A percentile compares a stretch with the other conserved stretches of the same genome.
These are phyloP conservation scores for Lagria hirta DNA, from an alignment of 2,888 invertebrate genomes.

Conservation along the genomic window DNA sequence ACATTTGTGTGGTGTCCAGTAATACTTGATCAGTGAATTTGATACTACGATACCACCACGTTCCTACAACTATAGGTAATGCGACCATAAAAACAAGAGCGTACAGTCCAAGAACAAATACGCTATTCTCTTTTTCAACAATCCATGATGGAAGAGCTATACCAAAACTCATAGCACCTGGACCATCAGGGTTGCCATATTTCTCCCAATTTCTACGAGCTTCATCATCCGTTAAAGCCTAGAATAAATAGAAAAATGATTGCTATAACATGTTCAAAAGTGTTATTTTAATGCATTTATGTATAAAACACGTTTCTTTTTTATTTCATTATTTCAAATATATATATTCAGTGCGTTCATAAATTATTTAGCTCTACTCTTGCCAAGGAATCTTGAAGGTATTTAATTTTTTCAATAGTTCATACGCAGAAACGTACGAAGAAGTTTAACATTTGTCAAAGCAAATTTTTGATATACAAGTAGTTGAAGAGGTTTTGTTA, in stretches of 20 bases:
- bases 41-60: conserved; percentile 99
- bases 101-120: conserved; percentile 95
- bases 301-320: too few relatives aligned
- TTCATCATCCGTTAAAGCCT: conserved; percentile 96
- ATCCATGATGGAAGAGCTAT: conserved; percentile 99
- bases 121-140: conserved; percentile 98
- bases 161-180: conserved; percentile 98
- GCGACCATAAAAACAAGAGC: conserved; percentile 98
- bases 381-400: too few relatives aligned
- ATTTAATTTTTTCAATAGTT: too few relatives aligned
- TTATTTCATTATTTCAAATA: too few relatives aligned
- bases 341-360: too few relatives aligned
- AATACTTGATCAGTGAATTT: conserved; percentile 96
- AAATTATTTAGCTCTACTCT: too few relatives aligned
- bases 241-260: conserved; percentile 32
- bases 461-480: too few relatives aligned
- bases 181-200: conserved; percentile 99
- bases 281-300: too few relatives aligned
- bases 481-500: too few relatives aligned
- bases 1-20: conserved; percentile 95
- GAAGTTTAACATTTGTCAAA: too few relatives aligned
- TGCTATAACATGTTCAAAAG: too few relatives aligned
- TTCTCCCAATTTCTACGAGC: conserved; percentile 97
- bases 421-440: too few relatives aligned
- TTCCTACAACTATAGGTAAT: conserved; percentile 84